These are phyloP conservation scores for Pagrus major DNA, from an alignment of 2,113 vertebrate species.

Conservation along the genomic window DNA sequence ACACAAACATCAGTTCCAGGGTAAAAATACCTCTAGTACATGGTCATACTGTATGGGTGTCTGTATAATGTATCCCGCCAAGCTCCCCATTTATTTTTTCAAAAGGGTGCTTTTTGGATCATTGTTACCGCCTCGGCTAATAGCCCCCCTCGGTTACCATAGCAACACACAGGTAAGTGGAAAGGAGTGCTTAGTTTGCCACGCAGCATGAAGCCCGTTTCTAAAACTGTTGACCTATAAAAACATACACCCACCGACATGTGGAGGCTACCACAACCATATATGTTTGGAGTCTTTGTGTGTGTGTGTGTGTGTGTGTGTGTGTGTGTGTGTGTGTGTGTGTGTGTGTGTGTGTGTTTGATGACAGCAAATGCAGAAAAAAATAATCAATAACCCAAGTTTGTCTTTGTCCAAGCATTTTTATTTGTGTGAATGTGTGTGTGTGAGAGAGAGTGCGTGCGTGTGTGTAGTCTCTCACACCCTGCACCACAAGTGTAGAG, in stretches of 20 bases:
- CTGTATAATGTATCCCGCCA: conserved; percentile 22
- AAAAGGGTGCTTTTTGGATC: conserved; percentile 62
- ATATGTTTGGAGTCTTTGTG: conserved; percentile 24
- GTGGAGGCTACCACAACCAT: conserved; percentile 53
- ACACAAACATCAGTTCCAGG: conserved; percentile 15
- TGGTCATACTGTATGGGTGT: conserved; percentile 12
- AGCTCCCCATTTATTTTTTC: conserved; percentile 44
- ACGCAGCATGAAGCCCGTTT: conserved; percentile 68
- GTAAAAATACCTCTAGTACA: conserved; percentile 54
- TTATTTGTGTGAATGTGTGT: conserved; percentile 2
- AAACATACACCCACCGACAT: conserved; percentile 69
- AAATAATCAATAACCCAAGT: conserved; percentile 40
- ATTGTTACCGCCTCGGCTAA: conserved; percentile 63
- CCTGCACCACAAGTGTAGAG: conserved; percentile 14
- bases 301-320: conserved; percentile 6
- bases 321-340: neutral
- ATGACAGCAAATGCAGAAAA: conserved; percentile 12
- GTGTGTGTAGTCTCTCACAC: neutral
- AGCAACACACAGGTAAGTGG: conserved; percentile 80
- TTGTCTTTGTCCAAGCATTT: conserved; percentile 20
- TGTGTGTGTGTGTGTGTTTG: conserved; percentile 1
- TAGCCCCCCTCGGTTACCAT: conserved; percentile 74
- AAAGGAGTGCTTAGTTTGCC: conserved; percentile 70
- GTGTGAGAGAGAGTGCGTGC: neutral
- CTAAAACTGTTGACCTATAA: conserved; percentile 81